Conservation (phyloP, 2,888 invertebrate species). For the Standfussiana lucernea region DNA sequence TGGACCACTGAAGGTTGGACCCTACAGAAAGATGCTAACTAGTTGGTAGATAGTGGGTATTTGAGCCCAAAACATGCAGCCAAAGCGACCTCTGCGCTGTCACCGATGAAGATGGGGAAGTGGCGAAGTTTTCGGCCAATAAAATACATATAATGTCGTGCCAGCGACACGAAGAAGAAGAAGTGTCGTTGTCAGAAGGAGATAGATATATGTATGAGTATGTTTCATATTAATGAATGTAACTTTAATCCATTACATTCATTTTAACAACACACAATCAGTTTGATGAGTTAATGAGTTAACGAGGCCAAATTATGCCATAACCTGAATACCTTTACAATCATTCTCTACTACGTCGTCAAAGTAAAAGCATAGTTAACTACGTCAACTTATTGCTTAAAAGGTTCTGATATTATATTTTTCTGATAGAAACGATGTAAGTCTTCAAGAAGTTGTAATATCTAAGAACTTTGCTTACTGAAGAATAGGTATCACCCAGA, state of each 20-base stretch:
- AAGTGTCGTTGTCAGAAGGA: neutral
- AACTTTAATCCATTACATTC: neutral
- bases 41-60: too few species aligned
- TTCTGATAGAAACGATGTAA: neutral
- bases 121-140: too few species aligned
- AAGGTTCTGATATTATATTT: neutral
- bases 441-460: neutral
- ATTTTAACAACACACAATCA: neutral
- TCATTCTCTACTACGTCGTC: neutral
- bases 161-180: neutral
- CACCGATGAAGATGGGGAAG: too few species aligned
- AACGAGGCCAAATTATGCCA: constrained; percentile 7
- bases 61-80: too few species aligned
- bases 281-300: neutral
- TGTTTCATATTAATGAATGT: neutral
- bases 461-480: too few species aligned
- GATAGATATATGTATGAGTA: neutral
- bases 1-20: too few species aligned
- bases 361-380: neutral
- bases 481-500: too few species aligned
- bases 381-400: neutral
- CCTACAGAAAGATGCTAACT: too few species aligned
- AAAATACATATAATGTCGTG: too few species aligned
- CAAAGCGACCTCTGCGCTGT: neutral
- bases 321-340: neutral